Percentiles rank a stretch among this genome's conserved stretches.
Conservation (phyloP, 1,140 invertebrate genomes). For the Bombus fervidus region DNA sequence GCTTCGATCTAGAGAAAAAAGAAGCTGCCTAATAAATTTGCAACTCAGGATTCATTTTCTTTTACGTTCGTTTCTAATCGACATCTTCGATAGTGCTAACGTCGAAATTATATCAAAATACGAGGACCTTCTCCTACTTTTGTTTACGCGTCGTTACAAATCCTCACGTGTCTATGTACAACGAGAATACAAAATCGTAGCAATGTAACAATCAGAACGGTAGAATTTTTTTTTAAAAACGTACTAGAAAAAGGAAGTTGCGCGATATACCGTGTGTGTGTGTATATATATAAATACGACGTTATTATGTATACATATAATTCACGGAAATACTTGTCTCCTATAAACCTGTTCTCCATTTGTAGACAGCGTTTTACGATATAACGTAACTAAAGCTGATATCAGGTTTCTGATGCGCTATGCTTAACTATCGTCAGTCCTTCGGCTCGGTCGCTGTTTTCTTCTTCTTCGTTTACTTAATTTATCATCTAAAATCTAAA, state of each 20-base stretch:
- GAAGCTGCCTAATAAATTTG: neutral
- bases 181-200: constrained; percentile 63
- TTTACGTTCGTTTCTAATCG: neutral
- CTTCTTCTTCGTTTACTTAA: neutral
- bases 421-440: constrained; percentile 59
- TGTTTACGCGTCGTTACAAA: neutral
- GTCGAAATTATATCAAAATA: constrained; percentile 28
- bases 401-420: constrained; percentile 52
- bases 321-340: constrained; percentile 53
- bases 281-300: constrained; percentile 52
- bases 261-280: constrained; percentile 29
- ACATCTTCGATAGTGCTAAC: neutral
- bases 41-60: neutral
- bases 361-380: constrained; percentile 46
- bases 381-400: constrained; percentile 60
- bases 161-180: constrained; percentile 31
- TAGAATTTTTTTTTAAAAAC: constrained; percentile 47
- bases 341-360: constrained; percentile 26
- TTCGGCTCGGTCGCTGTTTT: constrained; percentile 47
- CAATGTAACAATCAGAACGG: constrained; percentile 48
- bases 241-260: constrained; percentile 65
- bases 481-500: constrained; percentile 1
- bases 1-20: neutral
- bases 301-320: constrained; percentile 41
- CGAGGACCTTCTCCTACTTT: neutral